Evolutionary conservation across 2,888 invertebrate genomes (phyloP), one percentile per base, ranked within the genome.

Genomic region (Phanerotoma sp.): DNA sequence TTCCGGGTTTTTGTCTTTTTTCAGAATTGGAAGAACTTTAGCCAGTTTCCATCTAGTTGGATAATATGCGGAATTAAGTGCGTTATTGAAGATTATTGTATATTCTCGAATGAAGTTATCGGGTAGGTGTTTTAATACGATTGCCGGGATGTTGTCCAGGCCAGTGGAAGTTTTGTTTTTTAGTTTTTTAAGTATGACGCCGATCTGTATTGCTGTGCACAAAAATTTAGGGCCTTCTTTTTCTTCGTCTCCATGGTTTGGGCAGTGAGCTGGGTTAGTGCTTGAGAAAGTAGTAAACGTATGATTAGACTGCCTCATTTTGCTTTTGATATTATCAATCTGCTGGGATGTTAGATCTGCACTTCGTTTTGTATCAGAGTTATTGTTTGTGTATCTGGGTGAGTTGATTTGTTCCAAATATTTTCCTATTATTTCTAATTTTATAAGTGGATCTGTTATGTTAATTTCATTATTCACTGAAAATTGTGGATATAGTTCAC

Each of bases 1-100:
- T 0, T 15, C 13, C 1, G 52, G 21, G 6, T 46, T 47, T 54
- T 66, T 60, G 5, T 48, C 57, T 35, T 61, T 53, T 37, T 64
- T 62, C 2, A 44, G 22, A 1, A 62, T 56, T 0, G 59, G 58
- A 0, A 62, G 41, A 0, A 60, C 54, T 42, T 61, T 64, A 0
- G 63, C 61, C 7, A 3, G 15, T 47, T 55, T 58, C 57, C 60
- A 62, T 6, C 4, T 21, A 1, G 3, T 4, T 2, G 57, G 55
- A 21, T 47, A 62, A 18, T 57, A 61, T 1, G 21, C 15, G 5
- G 6, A 1, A 10, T 56, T 56, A 3, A 51, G 22, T 3, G 47
- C 38, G 7, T 55, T 51, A 7, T 55, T 45, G 15, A 45, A 48
- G 5, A 55, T 4, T 3, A 61, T 57, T 9, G 58, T 57, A 11